phyloP scores from a whole-genome alignment of 2,888 invertebrate species.

The Onthophagus sagittarius region DNA sequence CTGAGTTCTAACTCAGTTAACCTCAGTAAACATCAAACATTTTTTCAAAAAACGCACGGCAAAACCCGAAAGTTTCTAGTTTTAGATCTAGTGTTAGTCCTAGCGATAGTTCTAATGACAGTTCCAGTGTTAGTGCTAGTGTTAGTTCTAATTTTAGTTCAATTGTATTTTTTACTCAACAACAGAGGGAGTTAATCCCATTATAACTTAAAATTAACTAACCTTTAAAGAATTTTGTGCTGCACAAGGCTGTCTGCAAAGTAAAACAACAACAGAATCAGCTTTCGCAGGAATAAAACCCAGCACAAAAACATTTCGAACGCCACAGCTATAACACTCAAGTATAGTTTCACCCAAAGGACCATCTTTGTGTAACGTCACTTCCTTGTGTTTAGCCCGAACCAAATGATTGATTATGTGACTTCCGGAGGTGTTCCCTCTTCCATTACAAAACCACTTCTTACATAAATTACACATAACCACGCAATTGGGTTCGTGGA shows the following conservation, averaged over 20 bases:
- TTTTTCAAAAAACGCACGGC: too few relatives aligned
- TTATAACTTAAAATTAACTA: too few relatives aligned
- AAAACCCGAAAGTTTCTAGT: too few relatives aligned
- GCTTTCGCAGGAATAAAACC: slow-evolving; percentile 99
- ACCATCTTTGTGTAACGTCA: slow-evolving; percentile 94
- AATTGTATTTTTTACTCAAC: too few relatives aligned
- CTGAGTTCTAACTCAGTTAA: too few relatives aligned
- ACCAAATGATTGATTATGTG: slow-evolving; percentile 96
- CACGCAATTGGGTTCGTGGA: slow-evolving; percentile 95
- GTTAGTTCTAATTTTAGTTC: too few relatives aligned
- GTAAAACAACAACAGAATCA: slow-evolving; percentile 93
- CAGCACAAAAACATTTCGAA: slow-evolving; percentile 95
- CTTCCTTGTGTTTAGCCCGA: slow-evolving; percentile 98
- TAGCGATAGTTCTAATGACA: too few relatives aligned
- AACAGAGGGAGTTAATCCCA: too few relatives aligned
- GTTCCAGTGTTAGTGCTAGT: too few relatives aligned
- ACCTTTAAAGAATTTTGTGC: slow-evolving; percentile 91
- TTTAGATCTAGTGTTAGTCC: too few relatives aligned
- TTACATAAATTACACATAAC: slow-evolving; percentile 98
- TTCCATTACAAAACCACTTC: slow-evolving; percentile 99
- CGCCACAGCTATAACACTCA: slow-evolving; percentile 98
- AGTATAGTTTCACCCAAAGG: slow-evolving; percentile 96
- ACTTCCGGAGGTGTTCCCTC: slow-evolving; percentile 96
- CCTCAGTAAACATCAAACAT: too few relatives aligned
- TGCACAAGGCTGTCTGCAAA: slow-evolving; percentile 98